Percentiles rank a stretch among this genome's conserved stretches.
phyloP scores from a whole-genome alignment of 2,888 invertebrate genomes.

The Apamea epomidion region DNA sequence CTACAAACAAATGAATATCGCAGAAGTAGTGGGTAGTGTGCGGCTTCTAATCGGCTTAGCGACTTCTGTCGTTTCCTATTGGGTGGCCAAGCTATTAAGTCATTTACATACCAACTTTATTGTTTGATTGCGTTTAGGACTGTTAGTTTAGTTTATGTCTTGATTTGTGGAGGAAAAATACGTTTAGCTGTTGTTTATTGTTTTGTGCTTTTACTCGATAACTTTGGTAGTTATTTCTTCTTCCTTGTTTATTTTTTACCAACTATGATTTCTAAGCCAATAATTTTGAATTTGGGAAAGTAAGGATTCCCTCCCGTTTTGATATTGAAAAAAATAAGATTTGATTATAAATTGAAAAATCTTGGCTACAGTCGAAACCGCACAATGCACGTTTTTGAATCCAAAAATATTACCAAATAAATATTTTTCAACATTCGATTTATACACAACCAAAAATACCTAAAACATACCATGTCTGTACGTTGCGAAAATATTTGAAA shows the following conservation, averaged over 20 bases:
- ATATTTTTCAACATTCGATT: not conserved
- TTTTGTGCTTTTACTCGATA: not conserved
- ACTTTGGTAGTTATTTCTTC: not conserved
- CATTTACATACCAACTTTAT: constrained; percentile 65
- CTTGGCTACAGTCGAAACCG: not conserved
- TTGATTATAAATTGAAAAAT: not conserved
- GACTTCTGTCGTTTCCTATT: constrained; percentile 30
- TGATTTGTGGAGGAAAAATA: constrained; percentile 45
- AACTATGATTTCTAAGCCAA: not conserved
- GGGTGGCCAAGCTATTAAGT: constrained; percentile 47
- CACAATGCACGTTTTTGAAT: not conserved
- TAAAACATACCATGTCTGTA: constrained; percentile 23
- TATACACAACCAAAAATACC: constrained; percentile 7
- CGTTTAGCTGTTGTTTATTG: constrained; percentile 4
- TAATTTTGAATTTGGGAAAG: not conserved
- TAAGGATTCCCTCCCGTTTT: not conserved
- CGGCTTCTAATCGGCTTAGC: not conserved
- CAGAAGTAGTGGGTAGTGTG: not conserved
- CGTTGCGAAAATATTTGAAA: constrained; percentile 51
- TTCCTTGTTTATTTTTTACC: not conserved
- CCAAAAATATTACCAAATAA: not conserved
- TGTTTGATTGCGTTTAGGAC: constrained; percentile 58
- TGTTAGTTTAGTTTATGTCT: constrained; percentile 55
- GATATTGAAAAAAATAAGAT: not conserved
- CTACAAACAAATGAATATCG: not conserved